phyloP scores from a whole-genome alignment of 2,113 vertebrate species.

The Megaceryle torquata region DNA sequence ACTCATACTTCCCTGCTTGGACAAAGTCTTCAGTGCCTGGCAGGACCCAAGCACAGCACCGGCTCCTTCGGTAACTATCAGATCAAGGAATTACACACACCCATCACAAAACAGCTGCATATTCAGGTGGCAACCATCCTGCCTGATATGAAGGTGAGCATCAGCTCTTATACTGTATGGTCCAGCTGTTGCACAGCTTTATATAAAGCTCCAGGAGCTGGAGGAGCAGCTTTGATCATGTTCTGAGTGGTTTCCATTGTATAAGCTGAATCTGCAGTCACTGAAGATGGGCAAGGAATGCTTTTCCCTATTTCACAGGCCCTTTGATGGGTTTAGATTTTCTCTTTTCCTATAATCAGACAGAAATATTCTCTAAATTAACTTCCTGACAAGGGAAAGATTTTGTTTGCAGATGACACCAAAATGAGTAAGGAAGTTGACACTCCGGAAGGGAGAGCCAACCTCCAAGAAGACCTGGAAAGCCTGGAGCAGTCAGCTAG shows the following conservation, averaged over 20 bases:
- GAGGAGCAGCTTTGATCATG: neutral
- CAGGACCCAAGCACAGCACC: neutral
- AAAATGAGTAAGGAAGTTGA: no score
- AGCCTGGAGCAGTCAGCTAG: no score
- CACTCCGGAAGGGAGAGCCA: no score
- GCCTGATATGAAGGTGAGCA: neutral
- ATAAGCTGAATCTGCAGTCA: neutral
- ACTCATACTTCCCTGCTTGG: neutral
- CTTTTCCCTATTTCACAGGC: neutral
- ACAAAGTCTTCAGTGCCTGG: neutral
- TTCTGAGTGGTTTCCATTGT: neutral
- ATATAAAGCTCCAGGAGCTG: neutral
- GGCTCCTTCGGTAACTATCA: neutral
- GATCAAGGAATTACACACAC: accelerated
- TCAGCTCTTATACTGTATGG: neutral
- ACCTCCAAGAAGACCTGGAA: no score
- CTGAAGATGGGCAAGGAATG: neutral
- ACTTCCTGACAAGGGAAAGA: neutral
- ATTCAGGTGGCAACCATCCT: neutral
- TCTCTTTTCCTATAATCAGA: neutral
- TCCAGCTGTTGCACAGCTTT: neutral
- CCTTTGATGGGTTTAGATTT: neutral
- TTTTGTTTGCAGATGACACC: neutral
- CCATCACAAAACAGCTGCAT: neutral
- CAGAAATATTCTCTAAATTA: neutral